These are phyloP conservation scores for Maconellicoccus hirsutus DNA, from an alignment of 1,140 invertebrate genomes.

Conservation along the genomic window DNA sequence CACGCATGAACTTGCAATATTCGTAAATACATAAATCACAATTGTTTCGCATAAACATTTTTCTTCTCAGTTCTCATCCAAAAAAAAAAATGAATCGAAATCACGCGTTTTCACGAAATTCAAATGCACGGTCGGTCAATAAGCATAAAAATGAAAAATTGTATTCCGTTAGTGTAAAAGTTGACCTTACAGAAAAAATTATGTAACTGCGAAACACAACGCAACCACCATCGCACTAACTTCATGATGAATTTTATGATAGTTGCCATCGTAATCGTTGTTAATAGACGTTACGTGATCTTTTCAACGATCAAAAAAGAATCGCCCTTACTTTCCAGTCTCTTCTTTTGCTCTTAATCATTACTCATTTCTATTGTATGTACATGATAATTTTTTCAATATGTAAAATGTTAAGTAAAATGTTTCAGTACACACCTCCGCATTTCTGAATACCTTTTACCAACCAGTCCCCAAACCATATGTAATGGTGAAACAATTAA, in stretches of 20 bases:
- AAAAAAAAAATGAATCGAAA: no score
- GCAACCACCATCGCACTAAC: conserved; percentile 14
- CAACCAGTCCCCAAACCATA: no score
- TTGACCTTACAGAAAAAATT: not conserved
- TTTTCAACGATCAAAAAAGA: conserved; percentile 4
- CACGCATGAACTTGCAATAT: no score
- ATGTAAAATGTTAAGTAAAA: not conserved
- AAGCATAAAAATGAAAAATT: not conserved
- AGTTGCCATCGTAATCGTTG: conserved; percentile 13
- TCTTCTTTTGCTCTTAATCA: not conserved
- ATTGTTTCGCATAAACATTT: no score
- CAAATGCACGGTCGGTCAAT: no score
- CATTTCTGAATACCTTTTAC: not conserved
- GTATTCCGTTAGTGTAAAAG: not conserved
- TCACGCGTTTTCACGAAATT: no score
- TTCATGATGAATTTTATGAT: conserved; percentile 18
- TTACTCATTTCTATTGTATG: not conserved
- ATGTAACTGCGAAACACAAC: not conserved
- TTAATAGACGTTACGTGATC: conserved; percentile 17
- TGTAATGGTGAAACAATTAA: not conserved
- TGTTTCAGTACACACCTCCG: not conserved
- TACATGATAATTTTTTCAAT: not conserved
- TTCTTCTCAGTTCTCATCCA: no score
- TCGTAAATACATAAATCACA: no score
- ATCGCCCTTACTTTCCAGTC: not conserved